Evolutionary conservation across 1,140 invertebrate species (phyloP), one percentile per base, ranked within the genome.

Genomic region (Macrobrachium rosenbergii): DNA sequence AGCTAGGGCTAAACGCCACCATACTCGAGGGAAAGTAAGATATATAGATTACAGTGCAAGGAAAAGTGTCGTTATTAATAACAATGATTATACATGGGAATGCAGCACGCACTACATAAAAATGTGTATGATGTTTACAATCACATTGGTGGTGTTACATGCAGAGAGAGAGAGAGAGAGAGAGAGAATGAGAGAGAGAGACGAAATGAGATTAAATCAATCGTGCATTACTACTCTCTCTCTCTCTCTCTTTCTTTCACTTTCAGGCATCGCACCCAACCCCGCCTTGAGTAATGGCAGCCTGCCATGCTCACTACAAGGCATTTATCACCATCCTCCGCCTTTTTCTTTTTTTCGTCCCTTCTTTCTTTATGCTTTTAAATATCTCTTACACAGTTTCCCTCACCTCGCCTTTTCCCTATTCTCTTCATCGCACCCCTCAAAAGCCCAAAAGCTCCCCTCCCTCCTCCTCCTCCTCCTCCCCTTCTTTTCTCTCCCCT

Each of bases 131-230:
- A 37, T 37, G 28, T 19, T 69, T 45, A 10, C 5, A 2, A 19
- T 45, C 37, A 23, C n/a, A 43, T 12, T 28, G 37, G 10, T 69
- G 80, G 72, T n/a, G 60, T 21, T 73, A 73, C 14, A 37, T 23
- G 0, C 2, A n/a, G n/a, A n/a, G n/a, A n/a, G n/a, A n/a, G n/a
- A n/a, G n/a, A n/a, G 69, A 5, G 8, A 73, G 14, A 23, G 16
- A 16, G 21, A 73, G 69, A 73, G 21, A 73, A 7, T 2, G 69
- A 73, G 69, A 23, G 69, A 73, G 69, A 73, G 69, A 73, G 14
- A 23, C 11, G 21, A 37, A 73, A 12, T 14, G 21, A 73, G 69
- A 73, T 76, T 58, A 75, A 76, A 76, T 83, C 67, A 23, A 43
- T 62, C 21, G 21, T 23, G 67, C 73, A 83, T 62, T 76, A 83